Evolutionary conservation across 1,140 invertebrate species (phyloP).

Genomic region (Ceratosolen fusciceps): DNA sequence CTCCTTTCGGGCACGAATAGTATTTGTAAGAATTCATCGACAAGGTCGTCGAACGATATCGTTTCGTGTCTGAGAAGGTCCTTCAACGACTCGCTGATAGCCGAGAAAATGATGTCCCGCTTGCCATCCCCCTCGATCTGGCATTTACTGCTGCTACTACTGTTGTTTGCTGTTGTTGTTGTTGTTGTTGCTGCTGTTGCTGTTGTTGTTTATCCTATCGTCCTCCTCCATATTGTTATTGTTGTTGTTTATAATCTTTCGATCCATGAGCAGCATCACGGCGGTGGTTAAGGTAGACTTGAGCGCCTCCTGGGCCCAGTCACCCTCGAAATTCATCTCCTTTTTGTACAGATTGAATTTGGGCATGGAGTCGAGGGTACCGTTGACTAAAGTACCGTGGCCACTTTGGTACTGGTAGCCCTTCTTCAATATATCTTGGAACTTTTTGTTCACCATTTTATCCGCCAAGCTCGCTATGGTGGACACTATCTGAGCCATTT

Average conservation of each 20-base stretch:
- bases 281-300: conserved; percentile 74
- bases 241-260: conserved; percentile 65
- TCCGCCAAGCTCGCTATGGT: conserved; percentile 66
- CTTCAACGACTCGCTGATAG: conserved; percentile 70
- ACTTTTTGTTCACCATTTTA: conserved; percentile 62
- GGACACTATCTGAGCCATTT: conserved; percentile 69
- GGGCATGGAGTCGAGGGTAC: conserved; percentile 55
- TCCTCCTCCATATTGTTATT: conserved; percentile 60
- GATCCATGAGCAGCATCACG: conserved; percentile 70
- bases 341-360: conserved; percentile 27
- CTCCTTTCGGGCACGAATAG: conserved; percentile 63
- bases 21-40: conserved; percentile 71
- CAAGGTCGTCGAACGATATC: conserved; percentile 67
- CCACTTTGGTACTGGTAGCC: conserved; percentile 32
- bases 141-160: background rate
- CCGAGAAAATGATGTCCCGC: conserved; percentile 73
- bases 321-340: conserved; percentile 49
- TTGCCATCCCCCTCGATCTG: conserved; percentile 65
- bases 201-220: conserved; percentile 43
- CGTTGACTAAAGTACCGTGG: conserved; percentile 52
- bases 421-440: conserved; percentile 31
- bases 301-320: conserved; percentile 72
- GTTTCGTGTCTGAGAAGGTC: conserved; percentile 63
- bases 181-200: background rate
- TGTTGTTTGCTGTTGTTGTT: background rate